These are phyloP conservation scores for Paelopatides confundens DNA, from an alignment of 53 echinoderm and acorn worm genomes.

Conservation along the genomic window DNA sequence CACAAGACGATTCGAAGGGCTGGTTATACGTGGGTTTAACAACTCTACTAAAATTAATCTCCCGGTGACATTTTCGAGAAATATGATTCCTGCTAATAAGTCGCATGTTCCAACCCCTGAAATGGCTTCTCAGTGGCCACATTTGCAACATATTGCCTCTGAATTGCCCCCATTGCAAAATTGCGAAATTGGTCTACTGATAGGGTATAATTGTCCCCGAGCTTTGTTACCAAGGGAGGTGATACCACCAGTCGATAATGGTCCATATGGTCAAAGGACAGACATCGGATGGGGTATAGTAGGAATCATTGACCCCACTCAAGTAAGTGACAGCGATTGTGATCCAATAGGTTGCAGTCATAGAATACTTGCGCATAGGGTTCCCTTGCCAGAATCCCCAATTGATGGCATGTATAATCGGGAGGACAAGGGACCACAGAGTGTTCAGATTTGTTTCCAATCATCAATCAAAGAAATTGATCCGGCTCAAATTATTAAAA, in stretches of 20 bases:
- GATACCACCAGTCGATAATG: slow-evolving; percentile 29
- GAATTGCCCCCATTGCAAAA: neutral
- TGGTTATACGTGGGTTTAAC: neutral
- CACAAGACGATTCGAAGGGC: neutral
- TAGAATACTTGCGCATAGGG: too few species aligned
- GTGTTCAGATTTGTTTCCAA: neutral
- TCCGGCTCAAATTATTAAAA: neutral
- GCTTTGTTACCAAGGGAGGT: slow-evolving; percentile 56
- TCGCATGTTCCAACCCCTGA: neutral
- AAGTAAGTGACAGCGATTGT: neutral
- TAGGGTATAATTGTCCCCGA: slow-evolving; percentile 61
- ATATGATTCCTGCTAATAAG: neutral
- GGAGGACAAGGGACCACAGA: too few species aligned
- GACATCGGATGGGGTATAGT: neutral
- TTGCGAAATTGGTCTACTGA: slow-evolving; percentile 65
- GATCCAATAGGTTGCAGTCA: neutral
- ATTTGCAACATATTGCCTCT: neutral
- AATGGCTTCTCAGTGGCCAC: neutral
- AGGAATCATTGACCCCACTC: neutral
- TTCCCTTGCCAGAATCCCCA: too few species aligned
- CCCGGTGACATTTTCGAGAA: neutral
- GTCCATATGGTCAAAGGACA: slow-evolving; percentile 49
- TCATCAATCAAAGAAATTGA: neutral
- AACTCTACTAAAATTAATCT: neutral
- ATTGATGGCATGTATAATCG: too few species aligned